Base-by-base conservation (phyloP, 2,888 invertebrate species). In the Eupithecia insigniata region DNA sequence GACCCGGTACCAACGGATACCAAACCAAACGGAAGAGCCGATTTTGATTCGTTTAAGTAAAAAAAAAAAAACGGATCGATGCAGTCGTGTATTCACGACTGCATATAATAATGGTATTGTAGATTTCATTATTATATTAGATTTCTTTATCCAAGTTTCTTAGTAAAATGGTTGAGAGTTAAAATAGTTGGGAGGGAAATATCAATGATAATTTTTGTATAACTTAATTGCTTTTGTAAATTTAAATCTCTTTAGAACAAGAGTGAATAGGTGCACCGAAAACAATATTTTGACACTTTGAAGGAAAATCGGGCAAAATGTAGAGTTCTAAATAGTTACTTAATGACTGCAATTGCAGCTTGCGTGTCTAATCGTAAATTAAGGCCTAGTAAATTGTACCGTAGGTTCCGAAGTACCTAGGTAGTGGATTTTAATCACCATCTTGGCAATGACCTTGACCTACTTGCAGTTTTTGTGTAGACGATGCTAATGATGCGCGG, bases 401-500 rank as follows among this genome's bases (percentile, higher is more conserved):
- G 22, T 62, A n/a, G 12, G 36, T 36, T 10, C 46, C n/a, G 8
- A 0, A 55, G 22, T 55, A 55, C 10, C 22, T 51, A 51, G 51
- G 22, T 51, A 51, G 51, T 66, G 39, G 34, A 22, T 70, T 62
- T 62, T 32, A 66, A 72, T 74, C 62, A 69, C 34, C 46, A 46
- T 75, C 73, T 78, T 76, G 71, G 16, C 58, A 76, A 67, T 83
- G 83, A 78, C 82, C 84, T 84, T 84, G 84, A 84, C 84, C 82
- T 80, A 82, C 39, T 75, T 75, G 58, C 46, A 65, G 26, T 66
- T 67, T 69, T 69, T 67, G 28, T 55, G 60, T 28, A 2, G 28
- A 30, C n/a, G 7, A 16, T 39, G 62, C 32, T 18, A 18, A 39
- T 39, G 7, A 26, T 34, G 34, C 36, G 34, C 26, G 34, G 14